Evolutionary conservation across 1,140 invertebrate genomes (phyloP).

Genomic region (Solenopsis fugax): DNA sequence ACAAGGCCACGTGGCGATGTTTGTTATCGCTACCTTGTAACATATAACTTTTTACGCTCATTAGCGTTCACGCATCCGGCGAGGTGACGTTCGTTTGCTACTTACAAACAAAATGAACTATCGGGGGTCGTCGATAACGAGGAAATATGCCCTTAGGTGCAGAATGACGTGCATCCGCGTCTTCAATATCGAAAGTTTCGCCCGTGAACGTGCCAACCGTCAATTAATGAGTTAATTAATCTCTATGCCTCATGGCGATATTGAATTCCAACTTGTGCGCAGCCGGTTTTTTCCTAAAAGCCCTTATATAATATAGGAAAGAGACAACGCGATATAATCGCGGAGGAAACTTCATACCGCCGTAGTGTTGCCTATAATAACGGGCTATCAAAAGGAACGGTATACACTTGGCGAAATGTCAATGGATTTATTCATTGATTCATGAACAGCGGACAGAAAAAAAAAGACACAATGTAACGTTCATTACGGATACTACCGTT

Average conservation of each 20-base stretch:
- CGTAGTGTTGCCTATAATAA: background rate
- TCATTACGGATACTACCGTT: constrained; percentile 39
- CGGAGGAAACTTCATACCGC: constrained; percentile 3
- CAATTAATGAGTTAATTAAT: constrained; percentile 49
- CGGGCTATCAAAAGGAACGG: background rate
- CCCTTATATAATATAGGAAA: constrained; percentile 38
- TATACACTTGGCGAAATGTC: constrained; percentile 1
- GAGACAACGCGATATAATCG: background rate
- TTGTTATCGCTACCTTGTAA: constrained; percentile 73
- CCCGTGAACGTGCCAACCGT: background rate
- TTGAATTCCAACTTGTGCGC: constrained; percentile 43
- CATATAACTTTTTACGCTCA: constrained; percentile 74
- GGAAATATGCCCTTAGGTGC: constrained; percentile 51
- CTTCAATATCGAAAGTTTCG: constrained; percentile 22
- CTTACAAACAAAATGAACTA: constrained; percentile 17
- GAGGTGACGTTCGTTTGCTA: constrained; percentile 53
- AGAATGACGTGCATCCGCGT: constrained; percentile 29
- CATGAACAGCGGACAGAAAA: background rate
- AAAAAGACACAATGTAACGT: constrained; percentile 7
- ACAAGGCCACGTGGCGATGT: constrained; percentile 59
- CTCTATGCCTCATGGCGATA: background rate
- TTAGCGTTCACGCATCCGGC: constrained; percentile 47
- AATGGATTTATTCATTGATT: constrained; percentile 45
- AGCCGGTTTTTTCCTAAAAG: background rate
- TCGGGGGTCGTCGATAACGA: constrained; percentile 58